Conservation (phyloP, 2,888 invertebrate genomes). For the Seira ritae region DNA sequence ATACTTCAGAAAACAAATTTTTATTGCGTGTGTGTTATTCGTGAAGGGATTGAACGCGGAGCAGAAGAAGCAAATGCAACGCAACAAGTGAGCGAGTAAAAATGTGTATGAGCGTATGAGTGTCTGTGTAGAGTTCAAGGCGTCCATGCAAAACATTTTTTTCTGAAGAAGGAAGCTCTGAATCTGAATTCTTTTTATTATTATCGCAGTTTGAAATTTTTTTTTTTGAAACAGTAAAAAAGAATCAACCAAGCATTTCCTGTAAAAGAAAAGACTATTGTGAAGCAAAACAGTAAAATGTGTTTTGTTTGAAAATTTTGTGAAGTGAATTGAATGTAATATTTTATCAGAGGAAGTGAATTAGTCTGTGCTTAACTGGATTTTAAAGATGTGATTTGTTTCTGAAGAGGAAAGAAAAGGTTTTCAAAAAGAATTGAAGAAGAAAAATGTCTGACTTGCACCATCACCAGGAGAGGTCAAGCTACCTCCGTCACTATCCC, state of each 20-base stretch:
- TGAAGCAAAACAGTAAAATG: slow-evolving; percentile 15
- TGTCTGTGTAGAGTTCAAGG: slow-evolving; percentile 38
- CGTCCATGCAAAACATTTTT: slow-evolving; percentile 37
- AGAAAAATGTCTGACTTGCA: slow-evolving; percentile 39
- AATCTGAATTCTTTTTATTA: slow-evolving; percentile 22
- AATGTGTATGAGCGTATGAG: slow-evolving; percentile 2
- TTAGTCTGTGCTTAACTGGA: background rate
- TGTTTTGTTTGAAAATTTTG: background rate
- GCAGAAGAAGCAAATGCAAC: background rate
- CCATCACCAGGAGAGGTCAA: slow-evolving; percentile 31
- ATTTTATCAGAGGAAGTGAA: no score
- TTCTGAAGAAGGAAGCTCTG: slow-evolving; percentile 20
- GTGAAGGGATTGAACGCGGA: no score
- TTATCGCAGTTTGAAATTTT: no score
- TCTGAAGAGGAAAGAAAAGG: background rate
- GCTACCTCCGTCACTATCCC: slow-evolving; percentile 67
- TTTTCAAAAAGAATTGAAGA: background rate
- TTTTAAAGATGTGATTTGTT: background rate
- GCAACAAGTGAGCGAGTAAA: background rate
- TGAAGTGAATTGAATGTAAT: no score
- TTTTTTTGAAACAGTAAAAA: slow-evolving; percentile 12
- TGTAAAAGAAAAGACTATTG: no score
- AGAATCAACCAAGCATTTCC: slow-evolving; percentile 53
- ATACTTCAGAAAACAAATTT: background rate
- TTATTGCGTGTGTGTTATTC: no score